Percentiles rank a stretch among this genome's conserved stretches.
Conservation (phyloP, 2,113 vertebrate genomes). For the Rana temporaria region DNA sequence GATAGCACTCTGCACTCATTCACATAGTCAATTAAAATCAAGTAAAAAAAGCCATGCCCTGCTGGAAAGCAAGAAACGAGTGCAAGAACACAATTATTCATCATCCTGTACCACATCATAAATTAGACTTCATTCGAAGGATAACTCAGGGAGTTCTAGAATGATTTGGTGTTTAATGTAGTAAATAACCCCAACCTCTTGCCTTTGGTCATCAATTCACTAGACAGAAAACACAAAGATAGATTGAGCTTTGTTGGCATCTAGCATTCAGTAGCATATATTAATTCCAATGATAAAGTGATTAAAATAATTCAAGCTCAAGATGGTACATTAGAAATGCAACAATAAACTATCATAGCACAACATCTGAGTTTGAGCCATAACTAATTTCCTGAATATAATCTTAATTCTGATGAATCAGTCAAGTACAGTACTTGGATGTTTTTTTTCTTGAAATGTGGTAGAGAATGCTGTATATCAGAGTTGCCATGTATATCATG, state of each 20-base stretch:
- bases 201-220: constrained; percentile 27
- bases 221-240: constrained; percentile 1
- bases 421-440: too few relatives aligned
- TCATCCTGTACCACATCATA: constrained; percentile 6
- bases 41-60: not conserved
- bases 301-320: not conserved
- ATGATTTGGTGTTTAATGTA: constrained; percentile 17
- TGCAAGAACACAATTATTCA: constrained; percentile 34
- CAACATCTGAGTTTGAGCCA: not conserved
- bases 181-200: constrained; percentile 11
- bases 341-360: not conserved
- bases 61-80: constrained; percentile 7
- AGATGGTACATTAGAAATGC: not conserved
- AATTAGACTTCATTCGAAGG: constrained; percentile 34
- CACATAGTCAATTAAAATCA: constrained; percentile 47
- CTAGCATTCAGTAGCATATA: not conserved
- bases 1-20: constrained; percentile 25
- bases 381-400: not conserved
- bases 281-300: not conserved
- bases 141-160: constrained; percentile 13
- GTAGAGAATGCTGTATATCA: too few relatives aligned
- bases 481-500: too few relatives aligned
- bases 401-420: not conserved
- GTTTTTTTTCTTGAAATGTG: too few relatives aligned
- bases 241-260: not conserved